Conservation (phyloP, 2,888 invertebrate species). For the Thysanoteuthis rhombus region DNA sequence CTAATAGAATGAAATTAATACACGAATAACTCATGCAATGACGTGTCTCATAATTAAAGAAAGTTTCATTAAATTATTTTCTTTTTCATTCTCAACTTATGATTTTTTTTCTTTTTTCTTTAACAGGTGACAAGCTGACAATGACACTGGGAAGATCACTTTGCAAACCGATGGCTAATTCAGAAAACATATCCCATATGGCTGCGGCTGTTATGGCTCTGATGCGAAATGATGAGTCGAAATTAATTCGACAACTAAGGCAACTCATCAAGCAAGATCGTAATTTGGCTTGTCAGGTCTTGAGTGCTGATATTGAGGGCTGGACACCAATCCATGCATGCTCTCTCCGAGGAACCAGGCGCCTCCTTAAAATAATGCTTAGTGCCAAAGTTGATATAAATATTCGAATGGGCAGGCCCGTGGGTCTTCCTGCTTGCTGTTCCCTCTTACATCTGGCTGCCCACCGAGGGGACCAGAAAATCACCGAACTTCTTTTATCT, state of each 20-base stretch:
- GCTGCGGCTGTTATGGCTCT: constrained; percentile 51
- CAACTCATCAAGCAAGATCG: constrained; percentile 47
- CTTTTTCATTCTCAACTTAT: background rate
- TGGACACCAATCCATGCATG: constrained; percentile 57
- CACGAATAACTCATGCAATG: no score
- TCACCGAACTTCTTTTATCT: constrained; percentile 47
- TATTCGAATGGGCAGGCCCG: constrained; percentile 52
- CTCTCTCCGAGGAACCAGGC: constrained; percentile 48
- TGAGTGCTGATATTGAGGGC: constrained; percentile 50
- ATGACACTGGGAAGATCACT: background rate
- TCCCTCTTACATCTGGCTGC: constrained; percentile 51
- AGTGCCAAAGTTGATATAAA: constrained; percentile 50
- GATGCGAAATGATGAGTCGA: constrained; percentile 52
- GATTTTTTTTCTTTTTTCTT: background rate
- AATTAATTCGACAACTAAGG: constrained; percentile 48
- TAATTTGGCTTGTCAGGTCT: constrained; percentile 42
- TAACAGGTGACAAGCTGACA: background rate
- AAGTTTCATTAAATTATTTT: no score
- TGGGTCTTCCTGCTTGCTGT: constrained; percentile 49
- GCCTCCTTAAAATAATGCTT: constrained; percentile 49
- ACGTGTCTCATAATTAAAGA: no score
- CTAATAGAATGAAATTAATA: no score
- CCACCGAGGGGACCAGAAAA: constrained; percentile 47
- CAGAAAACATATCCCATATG: constrained; percentile 34
- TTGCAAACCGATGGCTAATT: background rate